Conservation (phyloP, 92 coral and sea anemone species). For the Muricea muricata region DNA sequence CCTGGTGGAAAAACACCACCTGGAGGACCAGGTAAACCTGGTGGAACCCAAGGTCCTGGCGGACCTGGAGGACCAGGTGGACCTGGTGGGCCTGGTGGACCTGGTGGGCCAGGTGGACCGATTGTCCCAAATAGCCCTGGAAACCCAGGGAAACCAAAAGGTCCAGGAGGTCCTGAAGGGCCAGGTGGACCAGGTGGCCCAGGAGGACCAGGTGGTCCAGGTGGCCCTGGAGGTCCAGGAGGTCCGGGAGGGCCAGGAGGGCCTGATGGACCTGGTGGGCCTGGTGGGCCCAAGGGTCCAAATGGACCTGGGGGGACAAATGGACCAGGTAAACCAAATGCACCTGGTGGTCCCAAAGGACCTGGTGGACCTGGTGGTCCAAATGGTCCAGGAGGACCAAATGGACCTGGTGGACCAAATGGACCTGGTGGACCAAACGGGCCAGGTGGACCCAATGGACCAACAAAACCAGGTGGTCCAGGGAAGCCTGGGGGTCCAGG, state of each 20-base stretch:
- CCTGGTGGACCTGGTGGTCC: constrained; percentile 58
- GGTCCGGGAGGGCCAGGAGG: constrained; percentile 40
- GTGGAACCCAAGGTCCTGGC: constrained; percentile 67
- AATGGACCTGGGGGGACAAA: constrained; percentile 49
- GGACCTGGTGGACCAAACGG: constrained; percentile 79
- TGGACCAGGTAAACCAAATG: constrained; percentile 52
- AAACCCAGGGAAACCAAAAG: background rate
- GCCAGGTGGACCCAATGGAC: constrained; percentile 83
- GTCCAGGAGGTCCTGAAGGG: constrained; percentile 37
- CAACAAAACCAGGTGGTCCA: too few species aligned
- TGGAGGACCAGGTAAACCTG: constrained; percentile 75
- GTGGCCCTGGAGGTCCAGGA: constrained; percentile 28
- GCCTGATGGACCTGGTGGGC: too few species aligned
- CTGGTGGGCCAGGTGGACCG: too few species aligned
- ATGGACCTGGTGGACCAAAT: too few species aligned
- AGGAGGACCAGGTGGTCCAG: constrained; percentile 1
- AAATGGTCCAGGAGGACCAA: constrained; percentile 57
- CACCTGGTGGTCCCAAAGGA: constrained; percentile 60
- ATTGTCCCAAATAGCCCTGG: constrained; percentile 67
- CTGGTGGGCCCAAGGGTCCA: constrained; percentile 77
- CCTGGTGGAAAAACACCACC: too few species aligned
- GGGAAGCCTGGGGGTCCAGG: too few species aligned
- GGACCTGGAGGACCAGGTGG: constrained; percentile 36
- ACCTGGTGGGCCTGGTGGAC: too few species aligned
- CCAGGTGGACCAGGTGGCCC: constrained; percentile 41